phyloP scores from a whole-genome alignment of 2,888 invertebrate genomes.

The Calameuta pallipes region DNA sequence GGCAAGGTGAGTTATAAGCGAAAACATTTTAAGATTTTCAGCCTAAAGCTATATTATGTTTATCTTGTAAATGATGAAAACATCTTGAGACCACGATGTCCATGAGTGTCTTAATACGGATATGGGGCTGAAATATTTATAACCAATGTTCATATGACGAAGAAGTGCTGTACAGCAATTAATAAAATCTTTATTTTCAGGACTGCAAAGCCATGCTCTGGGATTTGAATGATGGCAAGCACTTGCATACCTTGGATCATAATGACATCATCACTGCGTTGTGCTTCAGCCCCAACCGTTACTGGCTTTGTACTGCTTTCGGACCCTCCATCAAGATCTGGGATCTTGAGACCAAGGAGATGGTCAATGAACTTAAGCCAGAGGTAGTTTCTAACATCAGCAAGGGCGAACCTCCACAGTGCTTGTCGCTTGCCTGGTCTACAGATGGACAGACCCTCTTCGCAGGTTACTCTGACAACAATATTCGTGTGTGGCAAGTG shows the following conservation, averaged over 20 bases:
- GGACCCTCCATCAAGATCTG: constrained; percentile 99
- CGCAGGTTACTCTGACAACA: constrained; percentile 98
- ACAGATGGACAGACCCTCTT: constrained; percentile 99
- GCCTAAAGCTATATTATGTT: no score
- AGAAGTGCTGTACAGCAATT: constrained; percentile 8
- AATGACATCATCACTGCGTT: constrained; percentile 98
- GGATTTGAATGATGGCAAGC: constrained; percentile 99
- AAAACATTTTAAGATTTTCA: constrained; percentile 22
- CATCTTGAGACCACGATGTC: constrained; percentile 30
- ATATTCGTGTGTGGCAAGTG: constrained; percentile 99
- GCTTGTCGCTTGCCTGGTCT: constrained; percentile 98
- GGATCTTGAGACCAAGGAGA: constrained; percentile 99
- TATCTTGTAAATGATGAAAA: constrained; percentile 19
- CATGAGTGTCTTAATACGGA: constrained; percentile 46
- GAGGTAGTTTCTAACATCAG: constrained; percentile 85
- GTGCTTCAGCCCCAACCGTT: constrained; percentile 99
- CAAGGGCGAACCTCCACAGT: constrained; percentile 94
- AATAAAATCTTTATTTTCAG: constrained; percentile 58
- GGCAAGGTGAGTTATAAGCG: constrained; percentile 77
- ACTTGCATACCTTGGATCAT: constrained; percentile 97
- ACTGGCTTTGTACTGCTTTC: constrained; percentile 99
- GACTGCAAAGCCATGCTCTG: constrained; percentile 99
- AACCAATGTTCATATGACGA: background rate
- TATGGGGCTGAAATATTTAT: constrained; percentile 44
- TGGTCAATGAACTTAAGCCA: constrained; percentile 98